These are phyloP conservation scores for Hestina assimilis DNA, from an alignment of 1,140 invertebrate genomes.

Conservation along the genomic window DNA sequence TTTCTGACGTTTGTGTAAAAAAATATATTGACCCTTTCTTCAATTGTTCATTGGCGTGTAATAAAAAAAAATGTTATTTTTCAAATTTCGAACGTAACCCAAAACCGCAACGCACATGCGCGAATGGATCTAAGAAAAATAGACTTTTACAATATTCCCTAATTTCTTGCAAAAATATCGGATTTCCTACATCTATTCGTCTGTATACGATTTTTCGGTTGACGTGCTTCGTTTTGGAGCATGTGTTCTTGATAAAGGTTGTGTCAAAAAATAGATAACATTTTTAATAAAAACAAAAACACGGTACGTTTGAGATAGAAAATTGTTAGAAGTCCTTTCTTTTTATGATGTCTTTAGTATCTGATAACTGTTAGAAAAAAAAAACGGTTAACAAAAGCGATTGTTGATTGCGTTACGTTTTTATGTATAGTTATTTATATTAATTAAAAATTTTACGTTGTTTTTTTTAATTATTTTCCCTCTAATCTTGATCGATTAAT, in stretches of 20 bases:
- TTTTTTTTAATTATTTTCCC: too few relatives aligned
- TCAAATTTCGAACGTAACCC: constrained; percentile 51
- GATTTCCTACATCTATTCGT: constrained; percentile 49
- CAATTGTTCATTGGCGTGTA: constrained; percentile 49
- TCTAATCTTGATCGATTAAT: too few relatives aligned
- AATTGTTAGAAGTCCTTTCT: neutral
- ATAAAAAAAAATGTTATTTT: constrained; percentile 48
- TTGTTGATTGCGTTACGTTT: too few relatives aligned
- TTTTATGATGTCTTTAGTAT: neutral
- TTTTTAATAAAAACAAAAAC: constrained; percentile 1
- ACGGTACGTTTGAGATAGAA: too few relatives aligned
- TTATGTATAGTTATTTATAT: too few relatives aligned
- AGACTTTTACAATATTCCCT: constrained; percentile 67
- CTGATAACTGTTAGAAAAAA: too few relatives aligned
- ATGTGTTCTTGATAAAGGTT: constrained; percentile 61
- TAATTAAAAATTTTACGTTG: too few relatives aligned
- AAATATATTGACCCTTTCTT: constrained; percentile 65
- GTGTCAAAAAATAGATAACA: constrained; percentile 16
- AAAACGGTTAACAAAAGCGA: too few relatives aligned
- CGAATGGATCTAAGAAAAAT: constrained; percentile 63
- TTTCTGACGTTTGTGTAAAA: constrained; percentile 46
- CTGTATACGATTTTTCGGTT: constrained; percentile 45
- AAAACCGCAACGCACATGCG: constrained; percentile 66
- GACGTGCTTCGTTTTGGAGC: constrained; percentile 43
- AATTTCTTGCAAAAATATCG: constrained; percentile 72